These are phyloP conservation scores for Polypterus bichir DNA, from an alignment of 2,113 vertebrate species.

Conservation along the genomic window DNA sequence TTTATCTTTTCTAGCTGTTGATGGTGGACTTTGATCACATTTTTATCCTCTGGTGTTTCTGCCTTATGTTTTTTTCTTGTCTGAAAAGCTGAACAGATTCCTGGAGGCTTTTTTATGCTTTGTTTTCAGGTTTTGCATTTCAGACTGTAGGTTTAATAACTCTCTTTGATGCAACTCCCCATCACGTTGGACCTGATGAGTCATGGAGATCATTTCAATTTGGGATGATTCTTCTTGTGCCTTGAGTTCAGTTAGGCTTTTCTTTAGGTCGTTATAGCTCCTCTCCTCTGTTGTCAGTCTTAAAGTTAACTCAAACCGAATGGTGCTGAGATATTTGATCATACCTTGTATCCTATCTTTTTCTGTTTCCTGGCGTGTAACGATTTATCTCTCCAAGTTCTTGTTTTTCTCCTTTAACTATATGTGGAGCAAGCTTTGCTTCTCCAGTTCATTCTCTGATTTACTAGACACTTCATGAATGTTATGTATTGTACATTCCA, in stretches of 20 bases:
- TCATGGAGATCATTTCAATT: conserved; percentile 52
- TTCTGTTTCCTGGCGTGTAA: conserved; percentile 36
- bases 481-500: conserved; percentile 65
- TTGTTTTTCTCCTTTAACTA: conserved; percentile 59
- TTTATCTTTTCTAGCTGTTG: conserved; percentile 78
- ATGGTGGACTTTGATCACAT: conserved; percentile 48
- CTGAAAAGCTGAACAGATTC: conserved; percentile 50
- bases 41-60: conserved; percentile 61
- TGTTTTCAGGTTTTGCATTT: conserved; percentile 42
- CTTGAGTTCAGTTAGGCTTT: conserved; percentile 45
- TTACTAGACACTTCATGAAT: conserved; percentile 44
- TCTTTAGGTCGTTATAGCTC: conserved; percentile 52
- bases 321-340: conserved; percentile 53
- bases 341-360: conserved; percentile 59
- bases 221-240: conserved; percentile 41
- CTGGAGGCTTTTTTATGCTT: conserved; percentile 60
- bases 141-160: conserved; percentile 46
- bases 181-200: conserved; percentile 68
- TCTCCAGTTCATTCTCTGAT: conserved; percentile 53
- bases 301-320: conserved; percentile 53
- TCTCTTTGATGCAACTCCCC: conserved; percentile 71
- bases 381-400: conserved; percentile 48
- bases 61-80: conserved; percentile 63
- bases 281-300: conserved; percentile 60
- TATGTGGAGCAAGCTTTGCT: conserved; percentile 42